Evolutionary conservation across 2,888 invertebrate species (phyloP).

Genomic region (Oasisia sp.): DNA sequence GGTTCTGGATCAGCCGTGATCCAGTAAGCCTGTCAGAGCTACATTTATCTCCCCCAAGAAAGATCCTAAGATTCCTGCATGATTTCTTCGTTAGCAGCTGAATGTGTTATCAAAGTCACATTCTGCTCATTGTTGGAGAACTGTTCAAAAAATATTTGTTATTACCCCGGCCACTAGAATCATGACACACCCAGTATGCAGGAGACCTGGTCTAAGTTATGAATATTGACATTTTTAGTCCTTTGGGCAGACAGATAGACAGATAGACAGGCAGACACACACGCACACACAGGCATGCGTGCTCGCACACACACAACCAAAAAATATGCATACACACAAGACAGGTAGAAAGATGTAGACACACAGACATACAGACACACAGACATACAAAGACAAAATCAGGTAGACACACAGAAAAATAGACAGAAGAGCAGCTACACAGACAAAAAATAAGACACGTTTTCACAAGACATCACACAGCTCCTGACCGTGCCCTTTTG

Average conservation of each 20-base stretch:
- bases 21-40: background rate
- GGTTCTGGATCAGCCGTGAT: background rate
- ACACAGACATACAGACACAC: background rate
- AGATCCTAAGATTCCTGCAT: background rate
- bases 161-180: background rate
- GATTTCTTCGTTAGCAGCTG: background rate
- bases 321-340: background rate
- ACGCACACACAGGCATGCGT: background rate
- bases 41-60: background rate
- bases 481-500: conserved; percentile 18
- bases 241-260: background rate
- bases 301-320: conserved; percentile 17
- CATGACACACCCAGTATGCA: background rate
- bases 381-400: background rate
- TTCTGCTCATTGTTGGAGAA: background rate
- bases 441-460: background rate
- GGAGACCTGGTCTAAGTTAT: background rate
- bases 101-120: background rate
- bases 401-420: background rate
- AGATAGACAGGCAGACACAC: background rate
- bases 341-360: background rate
- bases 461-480: background rate
- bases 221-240: background rate
- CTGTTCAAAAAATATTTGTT: background rate
- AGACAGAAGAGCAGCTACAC: background rate